Conservation (phyloP, 2,888 invertebrate genomes). For the Ashinkailepas kermadecensis region DNA sequence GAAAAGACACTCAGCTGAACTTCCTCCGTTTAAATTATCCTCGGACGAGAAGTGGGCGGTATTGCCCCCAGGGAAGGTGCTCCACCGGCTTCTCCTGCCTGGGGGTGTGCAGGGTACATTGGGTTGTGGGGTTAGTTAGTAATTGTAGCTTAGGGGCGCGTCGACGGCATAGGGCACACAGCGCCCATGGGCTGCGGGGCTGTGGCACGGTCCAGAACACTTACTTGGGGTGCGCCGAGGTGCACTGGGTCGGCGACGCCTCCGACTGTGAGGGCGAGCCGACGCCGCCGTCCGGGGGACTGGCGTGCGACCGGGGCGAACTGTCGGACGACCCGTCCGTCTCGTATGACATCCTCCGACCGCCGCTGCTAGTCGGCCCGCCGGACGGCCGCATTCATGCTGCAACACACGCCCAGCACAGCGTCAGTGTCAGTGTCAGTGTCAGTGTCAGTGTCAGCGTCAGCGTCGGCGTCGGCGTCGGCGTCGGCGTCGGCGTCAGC, state of each 20-base stretch:
- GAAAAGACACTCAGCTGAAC: too few relatives aligned
- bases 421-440: too few relatives aligned
- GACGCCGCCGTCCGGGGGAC: not conserved
- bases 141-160: too few relatives aligned
- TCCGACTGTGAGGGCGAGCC: conserved; percentile 6
- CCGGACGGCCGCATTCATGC: conserved; percentile 3
- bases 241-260: not conserved
- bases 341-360: not conserved
- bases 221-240: not conserved
- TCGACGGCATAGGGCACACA: too few relatives aligned
- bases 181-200: too few relatives aligned
- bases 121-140: too few relatives aligned
- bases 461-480: too few relatives aligned
- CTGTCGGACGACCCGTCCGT: conserved; percentile 5
- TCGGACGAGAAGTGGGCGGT: too few relatives aligned
- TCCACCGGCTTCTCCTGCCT: too few relatives aligned
- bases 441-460: not conserved
- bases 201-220: not conserved
- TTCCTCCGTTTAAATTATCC: too few relatives aligned
- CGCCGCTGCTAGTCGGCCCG: not conserved
- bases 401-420: not conserved
- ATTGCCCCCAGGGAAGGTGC: too few relatives aligned
- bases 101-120: too few relatives aligned
- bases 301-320: not conserved
- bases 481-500: not conserved